Base-by-base conservation (phyloP, 2,113 vertebrate genomes). In the Calcarius ornatus region DNA sequence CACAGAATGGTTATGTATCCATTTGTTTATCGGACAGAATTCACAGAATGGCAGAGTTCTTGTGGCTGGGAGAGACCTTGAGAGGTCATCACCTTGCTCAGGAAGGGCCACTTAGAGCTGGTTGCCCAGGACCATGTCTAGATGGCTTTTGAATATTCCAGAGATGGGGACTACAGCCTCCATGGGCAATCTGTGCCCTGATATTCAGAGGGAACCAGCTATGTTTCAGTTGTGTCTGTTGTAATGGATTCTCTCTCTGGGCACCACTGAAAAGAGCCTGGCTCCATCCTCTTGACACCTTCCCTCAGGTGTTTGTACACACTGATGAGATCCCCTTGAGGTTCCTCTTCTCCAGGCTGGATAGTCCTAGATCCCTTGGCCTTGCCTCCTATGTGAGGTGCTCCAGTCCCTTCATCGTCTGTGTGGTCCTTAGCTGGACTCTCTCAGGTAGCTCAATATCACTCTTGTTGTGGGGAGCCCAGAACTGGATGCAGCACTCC, bases 181-280 rank as follows among this genome's bases (percentile, higher is more conserved):
- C 15, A 19, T 63, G 42, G 31, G n/a, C 24, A 64, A 13, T 40
- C 9, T 42, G 24, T 35, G 31, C 21, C 40, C 31, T 73, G 50
- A 35, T 73, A 21, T 30, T 92, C 24, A 61, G 57, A 71, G 38
- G 51, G 28, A 48, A 31, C 17, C 30, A 66, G 17, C 28, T 16
- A 20, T 61, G 16, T 82, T 91, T 75, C 38, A 12, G 8, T 47
- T 79, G 20, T 76, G 30, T 65, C 22, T 8, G 0, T 6, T 66
- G 16, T 43, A 12, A 53, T 0, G 0, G 3, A 24, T 56, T 12
- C 20, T 75, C 4, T 43, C 22, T 38, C 20, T 53, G 37, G 25
- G 31, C 13, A 37, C 30, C 20, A 7, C 5, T 53, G 50, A 51
- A 21, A 56, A 77, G 30, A 86, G 25, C 30, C 30, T 85, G 56